A percentile compares a stretch with the other conserved stretches of the same genome.
Conservation (phyloP, 2,888 invertebrate species). For the Archips crataeganus region DNA sequence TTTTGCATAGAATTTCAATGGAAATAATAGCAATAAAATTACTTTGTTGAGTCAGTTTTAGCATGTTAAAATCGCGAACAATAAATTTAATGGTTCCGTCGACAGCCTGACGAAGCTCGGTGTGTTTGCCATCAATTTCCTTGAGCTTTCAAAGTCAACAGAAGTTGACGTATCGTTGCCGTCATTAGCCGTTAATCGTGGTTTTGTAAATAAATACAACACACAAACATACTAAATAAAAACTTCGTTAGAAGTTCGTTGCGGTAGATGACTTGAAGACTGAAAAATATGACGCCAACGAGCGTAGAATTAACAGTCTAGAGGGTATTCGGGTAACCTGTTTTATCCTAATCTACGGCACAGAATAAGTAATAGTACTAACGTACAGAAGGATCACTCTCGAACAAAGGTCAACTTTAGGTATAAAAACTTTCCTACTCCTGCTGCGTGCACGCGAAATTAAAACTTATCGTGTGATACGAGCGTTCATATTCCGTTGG, state of each 20-base stretch:
- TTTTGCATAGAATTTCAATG: slow-evolving; percentile 24
- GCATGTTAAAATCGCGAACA: slow-evolving; percentile 1
- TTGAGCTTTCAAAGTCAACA: slow-evolving; percentile 13
- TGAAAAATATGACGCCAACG: no score
- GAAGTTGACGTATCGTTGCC: slow-evolving; percentile 16
- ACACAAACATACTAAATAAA: background rate
- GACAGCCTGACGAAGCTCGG: background rate
- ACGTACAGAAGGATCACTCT: no score
- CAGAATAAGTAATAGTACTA: no score
- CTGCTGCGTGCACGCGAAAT: no score
- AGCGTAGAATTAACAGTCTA: no score
- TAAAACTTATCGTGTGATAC: no score
- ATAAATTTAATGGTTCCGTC: slow-evolving; percentile 1
- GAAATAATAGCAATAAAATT: background rate
- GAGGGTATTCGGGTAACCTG: no score
- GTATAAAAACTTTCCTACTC: no score
- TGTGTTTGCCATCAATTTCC: slow-evolving; percentile 32
- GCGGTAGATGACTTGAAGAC: background rate
- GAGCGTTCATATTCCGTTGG: no score
- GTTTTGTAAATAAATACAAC: slow-evolving; percentile 1
- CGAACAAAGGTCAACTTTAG: no score
- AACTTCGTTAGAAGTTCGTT: background rate
- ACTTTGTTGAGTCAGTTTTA: background rate
- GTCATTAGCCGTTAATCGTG: slow-evolving; percentile 16
- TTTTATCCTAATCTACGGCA: no score